Evolutionary conservation across 2,888 invertebrate genomes (phyloP).

Genomic region (Pycnomerus fuliginosus): DNA sequence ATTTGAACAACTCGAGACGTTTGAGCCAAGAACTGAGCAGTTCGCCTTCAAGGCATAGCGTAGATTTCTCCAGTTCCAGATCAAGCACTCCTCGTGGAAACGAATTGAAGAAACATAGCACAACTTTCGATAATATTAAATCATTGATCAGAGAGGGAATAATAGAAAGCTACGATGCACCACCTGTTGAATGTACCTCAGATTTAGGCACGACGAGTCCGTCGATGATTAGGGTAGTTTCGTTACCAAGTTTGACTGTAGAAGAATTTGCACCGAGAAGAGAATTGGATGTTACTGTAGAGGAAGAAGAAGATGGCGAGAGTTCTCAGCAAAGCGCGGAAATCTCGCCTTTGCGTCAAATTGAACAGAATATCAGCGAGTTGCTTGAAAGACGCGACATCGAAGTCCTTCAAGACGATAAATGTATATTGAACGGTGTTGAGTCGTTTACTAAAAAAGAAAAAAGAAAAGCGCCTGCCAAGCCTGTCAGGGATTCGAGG

Average conservation of each 20-base stretch:
- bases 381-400: slow-evolving; percentile 57
- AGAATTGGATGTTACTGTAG: slow-evolving; percentile 69
- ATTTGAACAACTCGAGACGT: slow-evolving; percentile 57
- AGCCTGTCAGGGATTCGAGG: slow-evolving; percentile 37
- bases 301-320: slow-evolving; percentile 67
- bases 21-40: slow-evolving; percentile 46
- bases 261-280: slow-evolving; percentile 57
- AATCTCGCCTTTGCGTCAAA: slow-evolving; percentile 68
- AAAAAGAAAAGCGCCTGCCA: slow-evolving; percentile 46
- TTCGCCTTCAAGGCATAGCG: slow-evolving; percentile 46
- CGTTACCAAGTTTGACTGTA: slow-evolving; percentile 63
- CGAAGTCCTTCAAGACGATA: slow-evolving; percentile 45
- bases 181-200: slow-evolving; percentile 61
- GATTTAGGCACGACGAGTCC: slow-evolving; percentile 62
- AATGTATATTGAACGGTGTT: slow-evolving; percentile 50
- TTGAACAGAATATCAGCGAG: slow-evolving; percentile 72
- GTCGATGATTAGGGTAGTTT: slow-evolving; percentile 69
- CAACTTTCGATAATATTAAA: slow-evolving; percentile 76
- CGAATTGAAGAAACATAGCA: slow-evolving; percentile 71
- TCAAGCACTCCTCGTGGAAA: slow-evolving; percentile 57
- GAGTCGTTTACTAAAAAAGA: slow-evolving; percentile 53
- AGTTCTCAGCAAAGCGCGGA: slow-evolving; percentile 63
- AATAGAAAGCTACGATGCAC: slow-evolving; percentile 58
- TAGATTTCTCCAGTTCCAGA: slow-evolving; percentile 46
- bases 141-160: slow-evolving; percentile 71